Base-by-base conservation (phyloP, 2,888 invertebrate genomes). In the Aspidiotus destructor region DNA sequence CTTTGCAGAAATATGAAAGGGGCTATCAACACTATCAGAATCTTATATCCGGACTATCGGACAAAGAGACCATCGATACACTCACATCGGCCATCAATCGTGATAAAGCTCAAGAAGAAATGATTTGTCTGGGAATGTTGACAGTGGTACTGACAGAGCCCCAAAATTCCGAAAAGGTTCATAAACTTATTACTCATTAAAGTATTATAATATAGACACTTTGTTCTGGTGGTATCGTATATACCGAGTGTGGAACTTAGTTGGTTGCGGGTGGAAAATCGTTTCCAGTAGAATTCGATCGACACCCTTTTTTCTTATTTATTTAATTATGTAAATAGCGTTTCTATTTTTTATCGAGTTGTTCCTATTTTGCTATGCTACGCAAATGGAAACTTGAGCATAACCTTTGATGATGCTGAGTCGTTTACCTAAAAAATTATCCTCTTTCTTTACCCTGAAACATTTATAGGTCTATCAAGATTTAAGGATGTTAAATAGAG, bases 11-110 rank as follows among this genome's bases (percentile, higher is more conserved):
- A 83, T 88, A 91, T 76, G 93, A 95, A 78, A 85, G 89, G 76
- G 89, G 89, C 75, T 89, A 87, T 79, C 82, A 81, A 75, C 84
- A 84, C 76, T 83, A 94, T 72, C 88, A 88, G 78, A 85, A 84
- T 74, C 81, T 92, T 74, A 87, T 87, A 70, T 82, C 84, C 73
- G 92, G 92, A 73, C 84, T 92, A 75, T 92, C 91, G 74, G 96
- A 96, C 76, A 90, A 94, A 76, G 95, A 96, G 80, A 87, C 90
- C 74, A 94, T 95, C 77, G 95, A 96, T 78, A 87, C 88, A 42
- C 82, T 96, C 63, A 92, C 91, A 76, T 90, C 88, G 78, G 87
- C 92, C 71, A 89, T 93, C 72, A 87, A 90, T 76, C 92, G 92
- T 78, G 89, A 89, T 72, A 84, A 84, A 75, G 89, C 88, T 75